phyloP scores from a whole-genome alignment of 2,888 invertebrate species.

The Acronicta alni region DNA sequence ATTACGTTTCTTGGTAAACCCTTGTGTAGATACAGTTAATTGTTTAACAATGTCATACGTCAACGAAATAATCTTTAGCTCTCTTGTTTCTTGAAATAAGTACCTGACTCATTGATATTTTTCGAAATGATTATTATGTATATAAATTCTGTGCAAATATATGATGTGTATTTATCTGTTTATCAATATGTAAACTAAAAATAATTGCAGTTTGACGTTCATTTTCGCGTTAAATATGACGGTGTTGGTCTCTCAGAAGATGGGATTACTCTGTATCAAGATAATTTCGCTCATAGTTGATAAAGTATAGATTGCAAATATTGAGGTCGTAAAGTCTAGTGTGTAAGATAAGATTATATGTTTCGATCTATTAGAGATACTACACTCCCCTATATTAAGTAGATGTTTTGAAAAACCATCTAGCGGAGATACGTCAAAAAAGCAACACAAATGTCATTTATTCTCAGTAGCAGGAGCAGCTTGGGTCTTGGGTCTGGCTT shows the following conservation, averaged over 20 bases:
- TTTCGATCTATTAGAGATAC: too few relatives aligned
- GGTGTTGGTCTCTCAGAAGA: constrained; percentile 39
- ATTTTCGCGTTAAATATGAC: constrained; percentile 37
- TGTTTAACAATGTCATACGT: constrained; percentile 20
- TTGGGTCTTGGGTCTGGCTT: too few relatives aligned
- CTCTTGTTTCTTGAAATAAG: constrained; percentile 14
- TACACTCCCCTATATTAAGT: too few relatives aligned
- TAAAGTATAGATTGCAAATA: too few relatives aligned
- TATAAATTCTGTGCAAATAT: constrained; percentile 26
- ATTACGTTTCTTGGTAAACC: constrained; percentile 16
- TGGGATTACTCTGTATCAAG: constrained; percentile 17
- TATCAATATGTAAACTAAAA: constrained; percentile 33
- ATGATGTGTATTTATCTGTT: constrained; percentile 27
- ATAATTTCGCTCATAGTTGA: too few relatives aligned
- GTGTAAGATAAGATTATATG: too few relatives aligned
- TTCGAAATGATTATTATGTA: constrained; percentile 36
- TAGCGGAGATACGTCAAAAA: too few relatives aligned
- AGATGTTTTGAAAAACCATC: too few relatives aligned
- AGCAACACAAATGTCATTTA: too few relatives aligned
- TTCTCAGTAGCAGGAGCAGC: too few relatives aligned
- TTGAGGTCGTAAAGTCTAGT: too few relatives aligned
- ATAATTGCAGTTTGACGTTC: constrained; percentile 31
- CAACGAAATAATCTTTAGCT: constrained; percentile 15
- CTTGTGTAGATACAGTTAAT: constrained; percentile 6
- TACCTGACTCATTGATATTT: constrained; percentile 43